Percentiles rank a stretch among this genome's conserved stretches.
Evolutionary conservation across 2,113 vertebrate species (phyloP).

Genomic region (Empidonax traillii): DNA sequence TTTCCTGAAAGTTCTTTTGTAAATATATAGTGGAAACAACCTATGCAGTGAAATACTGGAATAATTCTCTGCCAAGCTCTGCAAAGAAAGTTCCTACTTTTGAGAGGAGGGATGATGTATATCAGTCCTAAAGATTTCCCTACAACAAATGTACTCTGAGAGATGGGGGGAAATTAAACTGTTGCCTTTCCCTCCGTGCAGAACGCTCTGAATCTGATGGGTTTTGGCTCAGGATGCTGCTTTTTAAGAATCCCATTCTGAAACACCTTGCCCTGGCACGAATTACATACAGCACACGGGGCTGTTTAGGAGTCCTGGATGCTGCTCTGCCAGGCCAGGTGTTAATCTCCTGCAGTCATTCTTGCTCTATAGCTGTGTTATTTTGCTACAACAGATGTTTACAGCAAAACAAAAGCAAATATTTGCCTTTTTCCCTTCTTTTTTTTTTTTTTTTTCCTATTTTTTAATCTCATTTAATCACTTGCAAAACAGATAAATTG

Average conservation of each 20-base stretch:
- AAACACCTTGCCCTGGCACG: not conserved
- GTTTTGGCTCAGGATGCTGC: not conserved
- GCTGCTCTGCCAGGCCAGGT: not conserved
- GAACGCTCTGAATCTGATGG: not conserved
- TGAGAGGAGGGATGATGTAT: not conserved
- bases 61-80: not conserved
- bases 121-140: not conserved
- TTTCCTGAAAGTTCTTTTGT: not conserved
- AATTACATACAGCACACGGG: accelerated
- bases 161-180: not conserved
- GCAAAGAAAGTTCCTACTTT: not conserved
- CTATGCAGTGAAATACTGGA: not conserved
- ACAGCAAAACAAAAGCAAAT: not conserved
- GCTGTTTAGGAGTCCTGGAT: not conserved
- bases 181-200: not conserved
- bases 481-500: not conserved
- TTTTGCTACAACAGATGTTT: not conserved
- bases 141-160: not conserved
- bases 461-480: not conserved
- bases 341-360: not conserved
- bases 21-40: not conserved
- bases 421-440: accelerated
- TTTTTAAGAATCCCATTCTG: not conserved
- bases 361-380: not conserved
- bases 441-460: too few relatives aligned